These are phyloP conservation scores for Pelodiscus sinensis DNA, from an alignment of 2,113 vertebrate species.

Conservation along the genomic window DNA sequence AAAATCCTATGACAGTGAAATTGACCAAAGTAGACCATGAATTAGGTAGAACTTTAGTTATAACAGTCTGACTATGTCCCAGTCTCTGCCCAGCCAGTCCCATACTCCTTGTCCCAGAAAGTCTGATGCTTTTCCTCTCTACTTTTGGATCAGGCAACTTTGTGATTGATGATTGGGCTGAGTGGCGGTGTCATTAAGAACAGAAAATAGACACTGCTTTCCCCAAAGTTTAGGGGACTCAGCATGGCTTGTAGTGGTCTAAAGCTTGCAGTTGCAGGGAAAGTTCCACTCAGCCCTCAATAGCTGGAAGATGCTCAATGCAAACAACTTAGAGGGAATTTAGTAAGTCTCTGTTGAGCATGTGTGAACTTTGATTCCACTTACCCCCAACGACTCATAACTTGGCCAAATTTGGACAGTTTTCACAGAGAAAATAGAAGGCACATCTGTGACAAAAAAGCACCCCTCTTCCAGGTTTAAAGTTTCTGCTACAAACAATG, in stretches of 20 bases:
- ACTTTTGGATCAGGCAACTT: background rate
- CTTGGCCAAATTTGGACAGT: background rate
- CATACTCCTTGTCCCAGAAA: background rate
- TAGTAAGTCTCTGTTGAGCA: background rate
- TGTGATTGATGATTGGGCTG: background rate
- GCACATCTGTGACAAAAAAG: background rate
- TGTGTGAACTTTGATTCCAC: background rate
- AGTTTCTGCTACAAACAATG: too few relatives aligned
- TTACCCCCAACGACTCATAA: too few relatives aligned
- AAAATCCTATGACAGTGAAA: too few relatives aligned
- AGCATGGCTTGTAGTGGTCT: background rate
- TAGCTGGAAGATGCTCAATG: background rate
- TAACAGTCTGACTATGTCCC: background rate
- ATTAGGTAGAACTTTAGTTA: background rate
- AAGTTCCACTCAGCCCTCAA: background rate
- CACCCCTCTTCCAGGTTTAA: background rate
- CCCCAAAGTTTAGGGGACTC: background rate
- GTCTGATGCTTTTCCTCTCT: background rate
- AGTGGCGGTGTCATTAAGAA: background rate
- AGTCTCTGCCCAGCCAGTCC: accelerated
- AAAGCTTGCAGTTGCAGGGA: background rate
- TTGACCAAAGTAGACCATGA: too few relatives aligned
- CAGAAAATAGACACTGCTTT: background rate
- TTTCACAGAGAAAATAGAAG: background rate
- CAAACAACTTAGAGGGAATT: background rate